phyloP scores from a whole-genome alignment of 2,888 invertebrate species.

The Thymelicus sylvestris region DNA sequence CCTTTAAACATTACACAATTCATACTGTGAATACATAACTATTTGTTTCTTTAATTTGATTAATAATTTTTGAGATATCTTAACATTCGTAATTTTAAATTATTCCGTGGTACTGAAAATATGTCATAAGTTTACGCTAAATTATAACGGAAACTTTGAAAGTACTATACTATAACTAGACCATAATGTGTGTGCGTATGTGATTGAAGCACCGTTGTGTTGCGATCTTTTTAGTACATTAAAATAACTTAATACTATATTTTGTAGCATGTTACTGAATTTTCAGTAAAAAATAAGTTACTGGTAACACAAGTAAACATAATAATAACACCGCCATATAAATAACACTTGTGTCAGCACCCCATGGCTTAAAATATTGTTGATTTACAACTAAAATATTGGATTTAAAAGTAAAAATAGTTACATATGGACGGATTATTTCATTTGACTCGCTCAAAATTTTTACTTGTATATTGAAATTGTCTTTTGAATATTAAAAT shows the following conservation, averaged over 20 bases:
- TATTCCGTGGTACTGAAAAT: background rate
- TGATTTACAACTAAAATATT: constrained; percentile 3
- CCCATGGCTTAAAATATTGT: constrained; percentile 3
- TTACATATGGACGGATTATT: constrained; percentile 20
- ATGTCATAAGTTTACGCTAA: background rate
- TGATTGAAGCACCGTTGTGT: background rate
- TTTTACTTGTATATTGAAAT: background rate
- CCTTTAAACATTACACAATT: too few species aligned
- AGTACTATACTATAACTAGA: background rate
- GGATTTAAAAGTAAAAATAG: background rate
- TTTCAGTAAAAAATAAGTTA: constrained; percentile 11
- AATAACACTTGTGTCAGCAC: constrained; percentile 28
- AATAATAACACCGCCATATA: constrained; percentile 8
- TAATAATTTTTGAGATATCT: too few species aligned
- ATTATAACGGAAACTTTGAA: background rate
- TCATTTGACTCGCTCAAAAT: background rate
- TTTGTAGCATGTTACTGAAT: constrained; percentile 1
- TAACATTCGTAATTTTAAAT: too few species aligned
- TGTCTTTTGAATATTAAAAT: constrained; percentile 5
- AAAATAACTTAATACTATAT: background rate
- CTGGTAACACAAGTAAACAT: constrained; percentile 29
- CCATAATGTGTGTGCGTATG: background rate
- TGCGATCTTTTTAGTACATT: background rate
- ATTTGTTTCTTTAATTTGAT: too few species aligned
- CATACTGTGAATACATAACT: too few species aligned